Base-by-base conservation (phyloP, 1,140 invertebrate species). In the Drosophila oshimai region DNA sequence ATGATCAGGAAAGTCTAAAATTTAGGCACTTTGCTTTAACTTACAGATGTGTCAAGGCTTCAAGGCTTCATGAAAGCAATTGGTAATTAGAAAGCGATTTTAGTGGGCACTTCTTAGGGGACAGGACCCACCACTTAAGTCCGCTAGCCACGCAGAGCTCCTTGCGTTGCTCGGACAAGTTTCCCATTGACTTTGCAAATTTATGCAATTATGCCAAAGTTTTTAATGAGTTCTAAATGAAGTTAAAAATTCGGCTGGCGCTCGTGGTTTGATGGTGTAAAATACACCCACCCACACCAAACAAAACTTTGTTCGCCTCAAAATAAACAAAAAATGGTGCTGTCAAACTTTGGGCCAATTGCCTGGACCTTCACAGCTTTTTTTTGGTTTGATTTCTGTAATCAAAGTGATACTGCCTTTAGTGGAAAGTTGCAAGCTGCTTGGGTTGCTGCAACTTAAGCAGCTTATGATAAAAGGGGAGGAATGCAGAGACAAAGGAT, bases 221-320 rank as follows among this genome's bases (percentile, higher is more conserved):
- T 86, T 86, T 86, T 86, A 86, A 86, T 86, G 81, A 86, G 81
- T 86, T 86, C 73, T 74, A 86, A 86, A 86, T 86, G 68, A 86
- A 86, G 81, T 86, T 86, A 87, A 87, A 61, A 87, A 86, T 87
- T 86, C 72, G 57, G 81, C 70, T 81, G 72, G 74, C 67, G 81
- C 54, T 54, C 36, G 76, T 54, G 81, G 72, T 81, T 80, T 73
- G 81, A 67, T 65, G 62, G 62, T 76, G 81, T 81, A 80, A 81
- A 87, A 60, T 62, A 87, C 68, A 70, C 76, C 81, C 67, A 33
- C 54, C 45, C 36, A 7, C 6, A 6, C 17, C 50, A 72, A 75
- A 80, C 64, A 45, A 72, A 84, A 86, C 65, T 75, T 84, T 84
- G 57, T 41, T 53, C 18, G 47, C 60, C 57, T 34, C 22, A 44